Percentiles rank a stretch among this genome's conserved stretches.
Conservation (phyloP, 53 echinoderm and acorn worm genomes). For the Glandiceps talaboti region DNA sequence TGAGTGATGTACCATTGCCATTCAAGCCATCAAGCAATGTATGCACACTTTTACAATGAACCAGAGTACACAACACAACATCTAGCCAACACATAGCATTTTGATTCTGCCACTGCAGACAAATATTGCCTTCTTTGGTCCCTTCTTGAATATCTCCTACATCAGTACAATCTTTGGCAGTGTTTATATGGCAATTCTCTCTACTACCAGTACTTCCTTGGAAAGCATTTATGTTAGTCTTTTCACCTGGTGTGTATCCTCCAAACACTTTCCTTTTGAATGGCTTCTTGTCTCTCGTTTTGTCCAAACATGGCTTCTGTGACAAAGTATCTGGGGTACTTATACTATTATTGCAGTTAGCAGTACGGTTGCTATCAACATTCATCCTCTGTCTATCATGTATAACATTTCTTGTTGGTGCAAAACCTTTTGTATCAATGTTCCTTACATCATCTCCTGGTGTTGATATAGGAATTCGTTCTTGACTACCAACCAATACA, state of each 20-base stretch:
- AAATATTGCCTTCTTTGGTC: not conserved
- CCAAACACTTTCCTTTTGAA: not conserved
- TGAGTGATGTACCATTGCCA: constrained; percentile 5
- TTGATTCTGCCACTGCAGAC: constrained; percentile 50
- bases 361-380: not conserved
- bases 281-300: too few species aligned
- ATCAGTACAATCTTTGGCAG: not conserved
- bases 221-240: not conserved
- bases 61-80: constrained; percentile 51
- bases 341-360: too few species aligned
- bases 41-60: constrained; percentile 41
- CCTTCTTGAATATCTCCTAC: not conserved
- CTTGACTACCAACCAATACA: not conserved
- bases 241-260: not conserved
- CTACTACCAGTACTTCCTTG: not conserved
- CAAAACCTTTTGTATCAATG: too few species aligned
- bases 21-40: constrained; percentile 33
- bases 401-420: too few species aligned
- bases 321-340: not conserved
- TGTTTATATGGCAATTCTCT: not conserved
- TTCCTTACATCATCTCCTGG: too few species aligned
- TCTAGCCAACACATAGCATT: constrained; percentile 87
- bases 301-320: not conserved
- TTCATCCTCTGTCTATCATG: not conserved
- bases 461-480: too few species aligned